Conservation (phyloP, 1,140 invertebrate species). For the Apis dorsata region DNA sequence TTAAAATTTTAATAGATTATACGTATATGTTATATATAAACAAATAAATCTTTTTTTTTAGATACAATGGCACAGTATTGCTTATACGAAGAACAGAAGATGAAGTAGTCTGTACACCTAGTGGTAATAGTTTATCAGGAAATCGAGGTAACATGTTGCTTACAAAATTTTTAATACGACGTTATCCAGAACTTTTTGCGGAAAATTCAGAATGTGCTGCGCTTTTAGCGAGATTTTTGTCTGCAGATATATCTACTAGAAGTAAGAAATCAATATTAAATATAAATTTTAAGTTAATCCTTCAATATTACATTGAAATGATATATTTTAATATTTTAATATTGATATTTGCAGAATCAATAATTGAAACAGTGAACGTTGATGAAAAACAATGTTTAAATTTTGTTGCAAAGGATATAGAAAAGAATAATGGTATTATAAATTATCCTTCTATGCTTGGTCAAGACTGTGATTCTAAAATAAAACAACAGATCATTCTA, state of each 20-base stretch:
- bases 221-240: conserved; percentile 82
- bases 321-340: conserved; percentile 40
- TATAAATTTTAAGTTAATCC: conserved; percentile 54
- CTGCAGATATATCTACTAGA: conserved; percentile 68
- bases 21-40: not conserved
- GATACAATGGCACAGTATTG: conserved; percentile 90
- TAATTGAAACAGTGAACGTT: conserved; percentile 68
- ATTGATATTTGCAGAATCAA: conserved; percentile 60
- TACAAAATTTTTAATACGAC: conserved; percentile 85
- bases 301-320: not conserved
- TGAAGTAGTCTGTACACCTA: conserved; percentile 91
- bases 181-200: conserved; percentile 88
- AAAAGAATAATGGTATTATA: conserved; percentile 77
- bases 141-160: conserved; percentile 94
- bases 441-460: conserved; percentile 84
- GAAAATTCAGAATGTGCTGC: conserved; percentile 79
- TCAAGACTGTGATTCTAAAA: conserved; percentile 77
- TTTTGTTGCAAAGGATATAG: conserved; percentile 81
- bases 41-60: conserved; percentile 50
- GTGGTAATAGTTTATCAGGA: conserved; percentile 83
- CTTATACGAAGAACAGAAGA: conserved; percentile 93
- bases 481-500: conserved; percentile 82
- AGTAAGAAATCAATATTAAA: conserved; percentile 70
- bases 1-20: not conserved
- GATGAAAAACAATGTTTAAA: conserved; percentile 81